Conservation (phyloP, 1,140 invertebrate species). For the Papilio dardanus region DNA sequence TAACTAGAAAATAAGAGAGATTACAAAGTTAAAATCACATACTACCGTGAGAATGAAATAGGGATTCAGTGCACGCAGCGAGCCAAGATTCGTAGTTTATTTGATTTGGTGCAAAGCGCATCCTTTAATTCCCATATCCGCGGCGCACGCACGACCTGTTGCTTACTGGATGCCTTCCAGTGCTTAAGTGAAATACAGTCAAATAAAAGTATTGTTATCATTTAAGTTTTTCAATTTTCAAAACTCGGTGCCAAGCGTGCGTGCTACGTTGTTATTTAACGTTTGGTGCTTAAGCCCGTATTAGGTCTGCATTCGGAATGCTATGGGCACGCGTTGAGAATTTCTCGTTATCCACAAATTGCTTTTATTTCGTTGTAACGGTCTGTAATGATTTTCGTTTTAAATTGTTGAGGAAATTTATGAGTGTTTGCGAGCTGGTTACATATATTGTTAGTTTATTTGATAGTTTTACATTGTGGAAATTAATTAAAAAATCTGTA, state of each 20-base stretch:
- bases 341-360: constrained; percentile 34
- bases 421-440: neutral
- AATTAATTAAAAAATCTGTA: no score
- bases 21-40: neutral
- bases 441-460: neutral
- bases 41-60: neutral
- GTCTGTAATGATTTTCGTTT: constrained; percentile 23
- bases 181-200: constrained; percentile 78
- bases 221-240: constrained; percentile 76
- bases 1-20: neutral
- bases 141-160: constrained; percentile 68
- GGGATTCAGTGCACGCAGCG: constrained; percentile 41
- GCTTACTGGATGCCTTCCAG: constrained; percentile 76
- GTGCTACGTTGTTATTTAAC: constrained; percentile 28
- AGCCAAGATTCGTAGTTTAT: constrained; percentile 36
- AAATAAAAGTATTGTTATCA: constrained; percentile 75
- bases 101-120: constrained; percentile 29
- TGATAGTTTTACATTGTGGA: no score
- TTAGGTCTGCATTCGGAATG: constrained; percentile 31
- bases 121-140: constrained; percentile 40
- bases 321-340: constrained; percentile 17
- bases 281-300: constrained; percentile 25
- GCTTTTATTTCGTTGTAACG: constrained; percentile 23
- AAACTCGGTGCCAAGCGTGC: constrained; percentile 61
- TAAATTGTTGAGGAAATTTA: constrained; percentile 20